Percentiles rank a stretch among this genome's conserved stretches.
Conservation (phyloP, 2,888 invertebrate species). For the Drosophila nr. perissopoda region DNA sequence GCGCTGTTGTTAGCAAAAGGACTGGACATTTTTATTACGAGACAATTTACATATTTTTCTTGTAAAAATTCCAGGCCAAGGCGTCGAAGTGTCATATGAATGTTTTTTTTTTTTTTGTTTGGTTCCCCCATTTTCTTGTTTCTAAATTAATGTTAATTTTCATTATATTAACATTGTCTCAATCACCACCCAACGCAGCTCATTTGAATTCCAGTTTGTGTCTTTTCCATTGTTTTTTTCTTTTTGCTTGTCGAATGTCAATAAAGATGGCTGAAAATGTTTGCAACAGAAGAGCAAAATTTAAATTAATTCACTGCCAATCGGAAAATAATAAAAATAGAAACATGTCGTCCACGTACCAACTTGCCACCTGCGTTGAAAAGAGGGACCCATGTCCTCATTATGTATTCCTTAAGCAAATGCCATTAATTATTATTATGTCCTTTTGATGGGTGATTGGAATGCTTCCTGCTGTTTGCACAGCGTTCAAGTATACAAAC, state of each 20-base stretch:
- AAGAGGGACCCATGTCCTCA: constrained; percentile 58
- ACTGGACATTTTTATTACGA: constrained; percentile 80
- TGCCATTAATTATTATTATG: constrained; percentile 85
- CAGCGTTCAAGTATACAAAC: constrained; percentile 40
- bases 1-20: constrained; percentile 15
- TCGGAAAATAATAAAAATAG: constrained; percentile 80
- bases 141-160: constrained; percentile 80
- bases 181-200: constrained; percentile 31
- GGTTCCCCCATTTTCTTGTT: constrained; percentile 26
- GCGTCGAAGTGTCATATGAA: constrained; percentile 68
- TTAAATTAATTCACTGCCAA: constrained; percentile 66
- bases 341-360: constrained; percentile 28
- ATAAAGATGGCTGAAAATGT: constrained; percentile 53
- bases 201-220: constrained; percentile 72
- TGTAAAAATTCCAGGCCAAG: constrained; percentile 66
- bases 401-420: constrained; percentile 83
- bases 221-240: neutral
- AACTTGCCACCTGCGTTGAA: constrained; percentile 25
- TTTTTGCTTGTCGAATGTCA: constrained; percentile 19
- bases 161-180: constrained; percentile 68
- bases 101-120: constrained; percentile 15
- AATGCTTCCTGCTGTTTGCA: constrained; percentile 53
- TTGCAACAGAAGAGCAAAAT: constrained; percentile 63
- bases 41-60: constrained; percentile 84
- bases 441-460: constrained; percentile 74